Base-by-base conservation (phyloP, 2,888 invertebrate species). In the Limnephilus auricula region DNA sequence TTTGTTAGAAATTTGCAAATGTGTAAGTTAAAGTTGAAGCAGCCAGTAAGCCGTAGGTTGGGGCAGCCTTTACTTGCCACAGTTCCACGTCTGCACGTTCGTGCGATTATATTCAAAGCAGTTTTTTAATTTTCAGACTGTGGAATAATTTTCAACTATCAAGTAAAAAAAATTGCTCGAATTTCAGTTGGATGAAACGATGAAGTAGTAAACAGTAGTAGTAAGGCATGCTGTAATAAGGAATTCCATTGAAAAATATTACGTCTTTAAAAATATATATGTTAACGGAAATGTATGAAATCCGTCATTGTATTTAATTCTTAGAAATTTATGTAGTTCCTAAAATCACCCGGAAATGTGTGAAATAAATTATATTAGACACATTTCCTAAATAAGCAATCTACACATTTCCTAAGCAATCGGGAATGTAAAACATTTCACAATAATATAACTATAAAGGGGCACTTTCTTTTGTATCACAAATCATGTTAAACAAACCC, bases 1-100 rank as follows among this genome's bases (percentile, higher is more conserved):
- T 90, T 91, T 91, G 91, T 91, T 90, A 34, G 86, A 85, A 91
- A 89, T 91, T 83, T 65, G 45, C 88, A 80, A 85, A 89, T 89
- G 89, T 30, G 50, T 78, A 91, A 89, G 89, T 85, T 79, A 34
- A 32, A 82, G 32, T 32, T 25, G 6, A 32, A 82, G 82, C 34
- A 34, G 82, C 12, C 37, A 15, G 15, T 34, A 65, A 65, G 25
- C 65, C 65, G 9, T 65, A 9, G 25, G 25, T 65, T 25, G 65
- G 65, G 65, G 65, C 18, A 65, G 65, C 25, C 9, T n/a, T 65
- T n/a, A 65, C 25, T 65, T 65, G 65, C 65, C 18, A n/a, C n/a
- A 25, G 65, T 25, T 65, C 25, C 65, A 65, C 79, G 78, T 25
- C 32, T 34, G 25, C 40, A 32, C 65, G 65, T 65, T 9, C 25